Evolutionary conservation across 2,888 invertebrate genomes (phyloP).

Genomic region (Zhuqinia jingwanae): DNA sequence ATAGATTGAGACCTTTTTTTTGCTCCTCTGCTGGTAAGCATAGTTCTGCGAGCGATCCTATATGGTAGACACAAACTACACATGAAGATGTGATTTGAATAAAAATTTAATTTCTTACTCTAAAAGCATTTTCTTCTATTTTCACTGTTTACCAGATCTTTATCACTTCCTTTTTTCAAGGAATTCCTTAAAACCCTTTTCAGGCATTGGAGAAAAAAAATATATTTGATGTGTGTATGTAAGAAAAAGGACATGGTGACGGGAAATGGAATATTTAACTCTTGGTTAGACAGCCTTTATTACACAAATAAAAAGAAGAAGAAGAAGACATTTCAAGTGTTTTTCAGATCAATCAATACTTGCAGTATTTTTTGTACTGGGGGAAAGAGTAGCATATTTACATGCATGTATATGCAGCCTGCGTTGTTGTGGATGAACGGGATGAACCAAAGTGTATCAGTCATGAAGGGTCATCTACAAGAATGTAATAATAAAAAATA

Average conservation of each 20-base stretch:
- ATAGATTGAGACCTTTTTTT: slow-evolving; percentile 2
- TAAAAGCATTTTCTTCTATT: slow-evolving; percentile 69
- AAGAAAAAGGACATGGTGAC: background rate
- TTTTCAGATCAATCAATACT: background rate
- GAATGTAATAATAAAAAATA: background rate
- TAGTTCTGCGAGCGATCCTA: background rate
- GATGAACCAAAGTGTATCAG: background rate
- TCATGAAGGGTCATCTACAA: background rate
- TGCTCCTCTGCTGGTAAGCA: background rate
- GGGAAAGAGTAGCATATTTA: background rate
- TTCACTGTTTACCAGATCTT: slow-evolving; percentile 69
- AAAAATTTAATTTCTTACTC: slow-evolving; percentile 74
- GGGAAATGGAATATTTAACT: slow-evolving; percentile 13
- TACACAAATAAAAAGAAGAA: background rate
- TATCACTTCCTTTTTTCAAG: slow-evolving; percentile 58
- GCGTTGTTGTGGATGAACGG: too few relatives aligned
- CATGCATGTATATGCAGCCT: background rate
- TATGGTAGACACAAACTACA: background rate
- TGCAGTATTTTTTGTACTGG: background rate
- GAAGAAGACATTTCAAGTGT: background rate
- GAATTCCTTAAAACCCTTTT: slow-evolving; percentile 43
- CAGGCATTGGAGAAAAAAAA: background rate
- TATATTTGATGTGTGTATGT: background rate
- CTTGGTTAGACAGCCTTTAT: background rate
- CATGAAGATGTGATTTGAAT: slow-evolving; percentile 73